phyloP scores from a whole-genome alignment of 2,888 invertebrate species.

The Lacanobia wlatinum region DNA sequence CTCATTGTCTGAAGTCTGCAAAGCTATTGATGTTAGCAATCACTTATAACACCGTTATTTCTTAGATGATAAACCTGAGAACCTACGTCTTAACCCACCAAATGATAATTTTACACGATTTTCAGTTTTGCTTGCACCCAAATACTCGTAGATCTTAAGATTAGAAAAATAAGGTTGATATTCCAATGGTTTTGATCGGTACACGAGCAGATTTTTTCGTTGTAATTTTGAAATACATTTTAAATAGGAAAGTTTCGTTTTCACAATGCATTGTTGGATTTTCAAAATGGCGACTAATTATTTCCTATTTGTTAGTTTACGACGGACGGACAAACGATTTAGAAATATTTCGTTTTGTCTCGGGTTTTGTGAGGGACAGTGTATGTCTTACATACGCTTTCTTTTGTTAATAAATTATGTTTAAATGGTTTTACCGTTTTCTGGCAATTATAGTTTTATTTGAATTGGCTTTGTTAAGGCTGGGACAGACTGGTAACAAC shows the following conservation, averaged over 20 bases:
- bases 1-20: constrained; percentile 5
- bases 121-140: constrained; percentile 5
- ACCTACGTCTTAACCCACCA: constrained; percentile 21
- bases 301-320: constrained; percentile 68
- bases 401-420: constrained; percentile 63
- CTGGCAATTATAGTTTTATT: constrained; percentile 9
- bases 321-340: constrained; percentile 66
- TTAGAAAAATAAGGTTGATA: neutral
- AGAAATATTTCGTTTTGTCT: constrained; percentile 62
- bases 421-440: constrained; percentile 42
- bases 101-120: constrained; percentile 25
- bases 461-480: constrained; percentile 17
- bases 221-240: constrained; percentile 40
- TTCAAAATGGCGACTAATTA: constrained; percentile 73
- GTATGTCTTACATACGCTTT: constrained; percentile 63
- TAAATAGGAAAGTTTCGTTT: constrained; percentile 66
- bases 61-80: constrained; percentile 32
- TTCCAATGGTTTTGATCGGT: neutral
- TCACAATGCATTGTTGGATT: constrained; percentile 68
- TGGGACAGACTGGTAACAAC: neutral
- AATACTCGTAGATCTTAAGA: neutral
- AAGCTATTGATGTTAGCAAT: constrained; percentile 22
- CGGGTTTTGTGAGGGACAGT: constrained; percentile 56
- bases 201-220: constrained; percentile 15
- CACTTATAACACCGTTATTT: constrained; percentile 27